These are phyloP conservation scores for Artibeus lituratus DNA, from an alignment of 2,797 vertebrate genomes.

Conservation along the genomic window DNA sequence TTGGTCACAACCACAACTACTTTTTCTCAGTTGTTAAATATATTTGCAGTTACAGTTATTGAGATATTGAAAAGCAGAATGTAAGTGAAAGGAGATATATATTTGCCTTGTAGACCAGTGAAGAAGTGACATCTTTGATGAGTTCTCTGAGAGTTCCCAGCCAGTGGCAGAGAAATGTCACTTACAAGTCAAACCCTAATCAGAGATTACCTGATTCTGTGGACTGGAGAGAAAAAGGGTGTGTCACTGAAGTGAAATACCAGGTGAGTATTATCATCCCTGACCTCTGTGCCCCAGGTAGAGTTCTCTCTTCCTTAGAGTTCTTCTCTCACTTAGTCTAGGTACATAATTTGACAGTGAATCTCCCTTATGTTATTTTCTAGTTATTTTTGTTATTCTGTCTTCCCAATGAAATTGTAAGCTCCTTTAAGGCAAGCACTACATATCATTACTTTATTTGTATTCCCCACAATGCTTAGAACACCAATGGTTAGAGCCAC, in stretches of 20 bases:
- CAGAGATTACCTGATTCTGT: conserved; percentile 77
- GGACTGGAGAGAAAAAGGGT: conserved; percentile 90
- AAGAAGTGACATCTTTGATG: conserved; percentile 81
- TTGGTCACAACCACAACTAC: neutral
- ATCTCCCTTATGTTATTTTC: neutral
- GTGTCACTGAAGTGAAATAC: conserved; percentile 88
- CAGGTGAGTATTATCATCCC: conserved; percentile 83
- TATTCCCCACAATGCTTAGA: neutral
- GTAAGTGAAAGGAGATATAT: neutral
- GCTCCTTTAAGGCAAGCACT: neutral
- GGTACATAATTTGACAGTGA: neutral
- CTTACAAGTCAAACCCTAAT: neutral
- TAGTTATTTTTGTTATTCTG: conserved; percentile 2
- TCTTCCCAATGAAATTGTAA: neutral
- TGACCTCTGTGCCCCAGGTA: neutral
- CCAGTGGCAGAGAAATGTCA: conserved; percentile 50
- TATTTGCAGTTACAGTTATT: neutral
- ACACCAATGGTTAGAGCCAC: neutral
- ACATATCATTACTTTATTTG: neutral
- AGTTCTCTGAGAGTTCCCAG: conserved; percentile 77
- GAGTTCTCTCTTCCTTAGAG: neutral
- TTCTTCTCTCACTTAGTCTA: neutral
- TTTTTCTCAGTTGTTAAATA: conserved; percentile 20
- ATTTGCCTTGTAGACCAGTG: conserved; percentile 80
- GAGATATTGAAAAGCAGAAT: neutral